These are phyloP conservation scores for Micropterix aruncella DNA, from an alignment of 2,888 invertebrate species.

Conservation along the genomic window DNA sequence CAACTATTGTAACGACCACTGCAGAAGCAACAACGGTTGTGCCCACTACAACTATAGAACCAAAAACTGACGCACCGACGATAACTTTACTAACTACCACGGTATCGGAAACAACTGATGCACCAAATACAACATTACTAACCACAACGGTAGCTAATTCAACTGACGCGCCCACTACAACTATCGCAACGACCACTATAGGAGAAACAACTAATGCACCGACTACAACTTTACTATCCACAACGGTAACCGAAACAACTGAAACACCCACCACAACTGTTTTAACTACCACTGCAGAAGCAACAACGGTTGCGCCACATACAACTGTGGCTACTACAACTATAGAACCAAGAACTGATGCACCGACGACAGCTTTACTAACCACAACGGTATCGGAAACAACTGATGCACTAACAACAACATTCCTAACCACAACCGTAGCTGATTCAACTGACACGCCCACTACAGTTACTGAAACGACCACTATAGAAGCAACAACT, in stretches of 20 bases:
- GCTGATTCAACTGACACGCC: not conserved
- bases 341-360: too few species aligned
- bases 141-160: constrained; percentile 26
- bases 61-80: too few species aligned
- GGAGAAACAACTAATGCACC: constrained; percentile 17
- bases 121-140: constrained; percentile 20
- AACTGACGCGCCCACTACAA: constrained; percentile 6
- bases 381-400: constrained; percentile 15
- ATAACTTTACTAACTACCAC: too few species aligned
- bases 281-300: not conserved
- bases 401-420: constrained; percentile 22
- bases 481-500: constrained; percentile 22
- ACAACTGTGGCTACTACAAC: constrained; percentile 15
- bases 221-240: constrained; percentile 26
- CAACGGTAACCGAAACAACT: constrained; percentile 25
- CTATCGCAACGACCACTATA: not conserved
- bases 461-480: not conserved
- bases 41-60: constrained; percentile 23
- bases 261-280: not conserved
- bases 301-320: constrained; percentile 28
- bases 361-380: too few species aligned
- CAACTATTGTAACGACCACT: not conserved
- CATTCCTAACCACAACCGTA: constrained; percentile 21
- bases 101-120: not conserved
- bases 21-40: constrained; percentile 21